phyloP scores from a whole-genome alignment of 2,888 invertebrate species.

The Cephonodes hylas region DNA sequence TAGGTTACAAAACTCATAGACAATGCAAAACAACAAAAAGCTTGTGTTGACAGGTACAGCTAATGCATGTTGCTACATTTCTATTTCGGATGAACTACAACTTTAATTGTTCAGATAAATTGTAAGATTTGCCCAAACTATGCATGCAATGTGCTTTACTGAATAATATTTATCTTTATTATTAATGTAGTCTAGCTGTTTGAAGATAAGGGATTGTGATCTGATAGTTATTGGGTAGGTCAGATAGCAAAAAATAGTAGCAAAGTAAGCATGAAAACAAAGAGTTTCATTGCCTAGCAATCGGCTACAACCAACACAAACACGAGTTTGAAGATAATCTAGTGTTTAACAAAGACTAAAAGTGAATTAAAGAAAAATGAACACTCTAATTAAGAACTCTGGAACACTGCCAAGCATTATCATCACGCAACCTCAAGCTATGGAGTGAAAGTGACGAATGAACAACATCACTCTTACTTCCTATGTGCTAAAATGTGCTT shows the following conservation, averaged over 20 bases:
- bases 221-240: background rate
- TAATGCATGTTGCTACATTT: background rate
- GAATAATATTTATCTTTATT: background rate
- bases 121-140: background rate
- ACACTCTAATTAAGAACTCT: constrained; percentile 62
- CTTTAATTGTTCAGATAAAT: background rate
- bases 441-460: constrained; percentile 44
- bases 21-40: background rate
- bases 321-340: constrained; percentile 1
- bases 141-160: background rate
- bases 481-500: constrained; percentile 26
- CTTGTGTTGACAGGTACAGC: background rate
- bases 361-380: constrained; percentile 51
- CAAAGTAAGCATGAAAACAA: background rate
- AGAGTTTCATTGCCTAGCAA: background rate
- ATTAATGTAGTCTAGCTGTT: background rate
- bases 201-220: background rate
- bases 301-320: background rate
- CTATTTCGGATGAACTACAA: background rate
- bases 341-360: constrained; percentile 26
- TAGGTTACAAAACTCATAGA: background rate
- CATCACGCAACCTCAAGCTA: constrained; percentile 34
- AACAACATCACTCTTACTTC: constrained; percentile 42
- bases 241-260: background rate
- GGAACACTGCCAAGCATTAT: constrained; percentile 61